phyloP scores from a whole-genome alignment of 2,797 vertebrate species.

The Hoplostethus mediterraneus region DNA sequence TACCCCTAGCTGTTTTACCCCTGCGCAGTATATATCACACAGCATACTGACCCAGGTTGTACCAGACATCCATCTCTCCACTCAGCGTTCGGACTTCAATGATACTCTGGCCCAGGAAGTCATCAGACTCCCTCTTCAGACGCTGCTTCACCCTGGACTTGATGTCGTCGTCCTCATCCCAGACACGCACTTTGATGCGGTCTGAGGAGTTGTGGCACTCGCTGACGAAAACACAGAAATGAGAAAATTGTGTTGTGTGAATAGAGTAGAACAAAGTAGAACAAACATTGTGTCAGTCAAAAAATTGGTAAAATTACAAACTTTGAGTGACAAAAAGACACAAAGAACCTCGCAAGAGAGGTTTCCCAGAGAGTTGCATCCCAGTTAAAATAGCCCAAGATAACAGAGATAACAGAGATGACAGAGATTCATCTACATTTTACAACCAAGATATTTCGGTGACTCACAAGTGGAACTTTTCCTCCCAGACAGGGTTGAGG shows the following conservation, averaged over 20 bases:
- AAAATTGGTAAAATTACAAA: neutral
- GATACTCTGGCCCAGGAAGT: slow-evolving; percentile 98
- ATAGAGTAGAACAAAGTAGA: neutral
- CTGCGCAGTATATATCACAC: neutral
- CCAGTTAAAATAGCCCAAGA: too few species aligned
- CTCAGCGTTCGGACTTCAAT: slow-evolving; percentile 98
- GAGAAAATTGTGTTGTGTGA: neutral
- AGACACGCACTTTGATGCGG: slow-evolving; percentile 97
- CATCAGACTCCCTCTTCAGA: slow-evolving; percentile 96
- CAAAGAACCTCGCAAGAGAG: neutral
- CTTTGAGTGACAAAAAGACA: neutral
- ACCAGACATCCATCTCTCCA: slow-evolving; percentile 99
- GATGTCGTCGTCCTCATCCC: slow-evolving; percentile 99
- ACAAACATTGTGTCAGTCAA: neutral
- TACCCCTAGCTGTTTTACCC: neutral
- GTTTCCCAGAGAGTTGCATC: neutral
- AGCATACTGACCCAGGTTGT: slow-evolving; percentile 93
- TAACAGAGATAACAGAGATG: too few species aligned
- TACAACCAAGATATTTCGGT: neutral
- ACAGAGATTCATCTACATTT: neutral
- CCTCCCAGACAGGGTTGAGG: slow-evolving; percentile 98
- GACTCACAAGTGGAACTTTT: slow-evolving; percentile 99
- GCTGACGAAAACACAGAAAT: slow-evolving; percentile 70
- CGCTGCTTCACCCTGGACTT: slow-evolving; percentile 98
- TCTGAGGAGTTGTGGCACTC: slow-evolving; percentile 99